Evolutionary conservation across 53 echinoderm and acorn worm genomes (phyloP), one percentile per base, ranked within the genome.

Genomic region (Arbacia lixula): DNA sequence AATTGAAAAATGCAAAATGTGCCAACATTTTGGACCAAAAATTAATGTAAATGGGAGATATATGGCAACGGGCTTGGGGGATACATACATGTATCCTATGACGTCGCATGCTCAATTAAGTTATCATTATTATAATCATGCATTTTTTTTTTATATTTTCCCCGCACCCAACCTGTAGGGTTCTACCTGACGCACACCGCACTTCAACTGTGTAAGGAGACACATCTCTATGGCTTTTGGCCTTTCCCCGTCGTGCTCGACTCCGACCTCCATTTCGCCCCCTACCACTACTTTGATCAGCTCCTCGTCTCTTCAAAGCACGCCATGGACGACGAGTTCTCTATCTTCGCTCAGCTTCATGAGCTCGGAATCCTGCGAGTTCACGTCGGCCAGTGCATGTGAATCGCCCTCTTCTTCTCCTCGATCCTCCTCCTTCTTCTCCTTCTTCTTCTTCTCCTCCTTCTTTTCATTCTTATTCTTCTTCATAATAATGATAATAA

Each of bases 231-330:
- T 46, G 46, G 46, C 14, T 46, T 46, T 14, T 46, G 46, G 46
- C 46, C 46, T 14, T 46, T 10, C 46, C 46, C 46, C 46, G 46
- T 46, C 14, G 8, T 46, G 8, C 46, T 46, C 46, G 46, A 46
- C 46, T 10, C 46, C 46, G 14, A 14, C 46, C 14, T 46, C 46
- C 10, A 31, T 5, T 32, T 28, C 3, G 64, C 30, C 5, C 64
- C 64, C 9, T 64, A 64, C 64, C 64, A 64, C n/a, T 64, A 64
- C n/a, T 64, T 64, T 32, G 64, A 64, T 32, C 29, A 64, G 29
- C 6, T 64, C n/a, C 33, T 64, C 3, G 29, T 26, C 29, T 29
- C 28, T 9, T 3, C 6, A 30, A 64, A 64, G n/a, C 64, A 64
- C 64, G 64, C 6, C 28, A 64, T 64, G 64, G 30, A 30, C 33